Evolutionary conservation across 2,113 vertebrate genomes (phyloP), one percentile per base, ranked within the genome.

Genomic region (Fukomys damarensis): DNA sequence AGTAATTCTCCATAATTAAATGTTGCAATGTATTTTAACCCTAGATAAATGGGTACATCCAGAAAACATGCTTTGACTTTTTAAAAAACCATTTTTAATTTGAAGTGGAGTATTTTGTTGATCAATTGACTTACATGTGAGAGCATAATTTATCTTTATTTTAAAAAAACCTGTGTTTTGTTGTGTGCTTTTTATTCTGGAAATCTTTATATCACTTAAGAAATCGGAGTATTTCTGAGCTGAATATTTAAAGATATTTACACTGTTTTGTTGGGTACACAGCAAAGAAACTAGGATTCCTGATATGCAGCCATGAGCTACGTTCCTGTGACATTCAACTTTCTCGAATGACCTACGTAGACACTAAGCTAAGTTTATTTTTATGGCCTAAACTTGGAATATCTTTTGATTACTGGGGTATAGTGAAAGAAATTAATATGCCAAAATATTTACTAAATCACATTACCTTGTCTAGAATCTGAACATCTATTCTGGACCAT

Each of bases 141-240:
- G 13, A 52, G 2, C 11, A 28, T 43, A 82, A 41, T 65, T 41
- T 52, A 83, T 28, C 26, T 89, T 88, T 79, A 89, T 46, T 83
- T 28, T 43, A 89, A 93, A 72, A 72, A 90, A 76, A 74, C 5
- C 11, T 32, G 16, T 30, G 30, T 79, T 86, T 32, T 46, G 1
- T 30, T 90, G 52, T 72, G 63, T 90, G 32, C 26, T 92, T 43
- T 43, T 89, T 79, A 46, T 30, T 65, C 35, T 89, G 43, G 41
- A 94, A 92, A 94, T 32, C 3, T 77, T 86, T 83, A 46, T 59
- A 24, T 12, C 38, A 63, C 22, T 77, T 94, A 77, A 93, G 66
- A 61, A 91, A 43, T 4, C 38, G 46, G 89, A 52, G 7, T 5
- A 35, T 68, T 85, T 43, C 7, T 81, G 49, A 77, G 20, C 10